Conservation (phyloP, 2,888 invertebrate species). For the Erynnis tages region DNA sequence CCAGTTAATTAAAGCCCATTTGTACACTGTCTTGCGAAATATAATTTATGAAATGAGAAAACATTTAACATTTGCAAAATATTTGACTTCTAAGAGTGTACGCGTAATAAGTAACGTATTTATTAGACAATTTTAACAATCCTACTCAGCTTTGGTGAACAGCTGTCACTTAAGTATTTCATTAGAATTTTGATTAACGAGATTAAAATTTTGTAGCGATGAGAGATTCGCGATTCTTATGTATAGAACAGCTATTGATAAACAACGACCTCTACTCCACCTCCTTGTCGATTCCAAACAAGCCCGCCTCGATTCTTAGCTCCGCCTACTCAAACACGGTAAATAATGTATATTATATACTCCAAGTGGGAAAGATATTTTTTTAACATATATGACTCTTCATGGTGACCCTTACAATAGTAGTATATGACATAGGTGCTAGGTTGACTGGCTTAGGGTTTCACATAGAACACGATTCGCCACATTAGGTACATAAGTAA, state of each 20-base stretch:
- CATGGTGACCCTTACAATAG: slow-evolving; percentile 17
- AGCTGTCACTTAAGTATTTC: not conserved
- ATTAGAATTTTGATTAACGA: not conserved
- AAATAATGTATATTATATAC: slow-evolving; percentile 70
- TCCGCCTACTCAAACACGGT: slow-evolving; percentile 73
- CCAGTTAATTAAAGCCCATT: slow-evolving; percentile 78
- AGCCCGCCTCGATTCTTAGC: slow-evolving; percentile 76
- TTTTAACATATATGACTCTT: slow-evolving; percentile 45
- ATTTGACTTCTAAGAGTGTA: slow-evolving; percentile 49
- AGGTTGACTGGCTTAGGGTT: not conserved
- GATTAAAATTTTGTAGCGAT: slow-evolving; percentile 3
- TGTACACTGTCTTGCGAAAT: slow-evolving; percentile 73
- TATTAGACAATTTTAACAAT: slow-evolving; percentile 23
- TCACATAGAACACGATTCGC: too few species aligned
- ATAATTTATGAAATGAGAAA: slow-evolving; percentile 72
- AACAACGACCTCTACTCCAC: slow-evolving; percentile 67
- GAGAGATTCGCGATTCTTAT: not conserved
- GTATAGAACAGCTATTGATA: slow-evolving; percentile 53
- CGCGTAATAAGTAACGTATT: slow-evolving; percentile 19
- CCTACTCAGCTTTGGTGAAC: not conserved
- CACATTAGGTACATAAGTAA: too few species aligned
- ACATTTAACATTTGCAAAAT: slow-evolving; percentile 54
- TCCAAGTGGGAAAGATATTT: slow-evolving; percentile 35
- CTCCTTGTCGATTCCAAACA: slow-evolving; percentile 78
- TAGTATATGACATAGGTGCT: not conserved